Conservation (phyloP, 2,888 invertebrate species). For the Lasioglossum figueresi region DNA sequence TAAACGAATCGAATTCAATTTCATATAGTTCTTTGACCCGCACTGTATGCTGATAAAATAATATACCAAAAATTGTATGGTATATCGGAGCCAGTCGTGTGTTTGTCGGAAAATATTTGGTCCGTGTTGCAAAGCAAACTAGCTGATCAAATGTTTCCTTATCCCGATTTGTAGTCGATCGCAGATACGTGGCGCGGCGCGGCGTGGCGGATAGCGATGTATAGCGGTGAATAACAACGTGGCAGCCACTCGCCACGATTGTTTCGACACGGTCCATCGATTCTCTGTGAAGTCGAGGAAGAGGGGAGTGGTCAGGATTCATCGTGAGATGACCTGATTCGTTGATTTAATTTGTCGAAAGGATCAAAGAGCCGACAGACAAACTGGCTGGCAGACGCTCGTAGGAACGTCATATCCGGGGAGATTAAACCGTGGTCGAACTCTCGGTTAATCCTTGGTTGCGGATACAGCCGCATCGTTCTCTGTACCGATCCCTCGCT, state of each 20-base stretch:
- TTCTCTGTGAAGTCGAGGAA: not conserved
- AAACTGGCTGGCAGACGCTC: constrained; percentile 19
- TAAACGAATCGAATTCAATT: not conserved
- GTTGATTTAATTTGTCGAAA: constrained; percentile 47
- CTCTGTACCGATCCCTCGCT: not conserved
- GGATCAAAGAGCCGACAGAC: constrained; percentile 40
- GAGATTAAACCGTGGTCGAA: constrained; percentile 41
- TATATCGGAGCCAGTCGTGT: not conserved
- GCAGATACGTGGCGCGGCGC: not conserved
- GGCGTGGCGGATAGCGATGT: not conserved
- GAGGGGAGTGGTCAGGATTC: not conserved
- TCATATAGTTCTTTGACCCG: not conserved
- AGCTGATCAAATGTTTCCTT: not conserved
- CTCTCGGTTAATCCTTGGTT: constrained; percentile 47
- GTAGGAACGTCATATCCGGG: constrained; percentile 29
- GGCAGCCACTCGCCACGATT: constrained; percentile 7
- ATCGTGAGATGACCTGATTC: constrained; percentile 21
- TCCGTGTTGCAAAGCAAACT: not conserved
- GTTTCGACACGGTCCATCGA: constrained; percentile 2
- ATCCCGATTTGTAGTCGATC: not conserved
- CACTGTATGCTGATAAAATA: not conserved
- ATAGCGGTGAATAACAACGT: not conserved
- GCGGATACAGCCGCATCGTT: constrained; percentile 5
- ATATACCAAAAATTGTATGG: not conserved
- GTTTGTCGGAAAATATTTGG: not conserved